phyloP scores from a whole-genome alignment of 2,113 vertebrate species.

The Brachypteracias leptosomus region DNA sequence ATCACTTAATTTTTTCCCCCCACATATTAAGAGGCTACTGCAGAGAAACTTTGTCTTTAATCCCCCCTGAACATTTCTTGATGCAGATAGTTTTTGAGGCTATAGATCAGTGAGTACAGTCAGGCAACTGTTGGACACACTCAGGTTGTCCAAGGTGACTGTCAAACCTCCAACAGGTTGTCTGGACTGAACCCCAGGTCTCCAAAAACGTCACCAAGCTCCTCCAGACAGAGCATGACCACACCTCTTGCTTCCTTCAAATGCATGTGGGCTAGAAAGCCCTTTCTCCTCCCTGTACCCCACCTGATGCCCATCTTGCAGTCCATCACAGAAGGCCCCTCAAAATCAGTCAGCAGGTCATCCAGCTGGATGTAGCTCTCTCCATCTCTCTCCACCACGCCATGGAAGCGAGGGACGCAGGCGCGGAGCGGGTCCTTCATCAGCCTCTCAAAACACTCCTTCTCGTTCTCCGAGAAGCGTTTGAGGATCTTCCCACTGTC shows the following conservation, averaged over 20 bases:
- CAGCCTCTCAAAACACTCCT: slow-evolving; percentile 86
- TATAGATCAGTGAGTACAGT: neutral
- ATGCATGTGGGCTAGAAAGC: neutral
- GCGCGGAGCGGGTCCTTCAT: slow-evolving; percentile 80
- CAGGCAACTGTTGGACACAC: neutral
- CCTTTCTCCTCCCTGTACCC: neutral
- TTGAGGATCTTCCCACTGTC: slow-evolving; percentile 93
- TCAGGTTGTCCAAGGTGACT: neutral
- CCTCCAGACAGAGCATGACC: neutral
- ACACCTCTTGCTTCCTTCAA: neutral
- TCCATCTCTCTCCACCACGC: slow-evolving; percentile 88
- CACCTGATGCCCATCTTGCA: slow-evolving; percentile 98
- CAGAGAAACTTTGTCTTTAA: neutral
- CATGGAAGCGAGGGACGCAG: slow-evolving; percentile 88
- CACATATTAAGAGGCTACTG: neutral
- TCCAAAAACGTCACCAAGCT: neutral
- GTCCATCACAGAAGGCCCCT: slow-evolving; percentile 94
- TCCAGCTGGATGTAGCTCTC: slow-evolving; percentile 91
- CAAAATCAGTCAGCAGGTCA: slow-evolving; percentile 89
- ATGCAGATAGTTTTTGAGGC: neutral
- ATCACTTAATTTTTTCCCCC: neutral
- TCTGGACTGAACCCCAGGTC: neutral
- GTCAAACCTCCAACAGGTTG: neutral
- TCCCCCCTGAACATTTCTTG: neutral
- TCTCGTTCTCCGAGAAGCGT: slow-evolving; percentile 91